Evolutionary conservation across 2,888 invertebrate species (phyloP), one percentile per base, ranked within the genome.

Genomic region (Scaptomyza flava): DNA sequence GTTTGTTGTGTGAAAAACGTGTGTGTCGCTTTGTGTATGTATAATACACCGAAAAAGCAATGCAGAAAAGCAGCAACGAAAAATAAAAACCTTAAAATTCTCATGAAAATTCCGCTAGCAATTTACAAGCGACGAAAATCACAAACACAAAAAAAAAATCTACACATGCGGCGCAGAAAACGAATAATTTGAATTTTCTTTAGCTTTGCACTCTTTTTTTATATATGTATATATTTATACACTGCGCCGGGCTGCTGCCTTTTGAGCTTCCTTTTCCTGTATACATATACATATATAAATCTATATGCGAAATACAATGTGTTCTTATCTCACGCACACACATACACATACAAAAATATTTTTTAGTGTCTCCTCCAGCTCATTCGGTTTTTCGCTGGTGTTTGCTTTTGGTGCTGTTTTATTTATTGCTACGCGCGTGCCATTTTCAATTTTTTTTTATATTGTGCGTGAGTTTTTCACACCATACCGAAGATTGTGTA

Each of bases 1-100:
- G 60, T 69, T 65, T 76, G 67, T 76, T 72, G 67, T 75, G 68
- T 76, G 72, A 60, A 84, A 86, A 84, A 80, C 83, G 87, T 87
- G 87, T 85, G 87, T 84, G 65, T 77, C 68, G 77, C 61, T 27
- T 27, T 82, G 79, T 83, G 87, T 85, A 85, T 86, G 87, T 87
- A 86, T 85, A 87, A 84, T 68, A 84, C 72, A 78, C 77, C 73
- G 77, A 82, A 78, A 80, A 84, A 68, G 64, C 65, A 81, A 78
- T 61, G 63, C 63, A 46, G 71, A 71, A 71, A 66, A 72, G 62
- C 53, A 34, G 51, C 38, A 48, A 41, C 53, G 60, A 70, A 48
- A 57, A 62, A 43, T 60, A 62, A 70, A 51, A 59, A 62, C 48
- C 31, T 53, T 45, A 64, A 66, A 77, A 68, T 65, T 67, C 36